Conservation (phyloP, 2,888 invertebrate genomes). For the Sminthurides aquaticus region DNA sequence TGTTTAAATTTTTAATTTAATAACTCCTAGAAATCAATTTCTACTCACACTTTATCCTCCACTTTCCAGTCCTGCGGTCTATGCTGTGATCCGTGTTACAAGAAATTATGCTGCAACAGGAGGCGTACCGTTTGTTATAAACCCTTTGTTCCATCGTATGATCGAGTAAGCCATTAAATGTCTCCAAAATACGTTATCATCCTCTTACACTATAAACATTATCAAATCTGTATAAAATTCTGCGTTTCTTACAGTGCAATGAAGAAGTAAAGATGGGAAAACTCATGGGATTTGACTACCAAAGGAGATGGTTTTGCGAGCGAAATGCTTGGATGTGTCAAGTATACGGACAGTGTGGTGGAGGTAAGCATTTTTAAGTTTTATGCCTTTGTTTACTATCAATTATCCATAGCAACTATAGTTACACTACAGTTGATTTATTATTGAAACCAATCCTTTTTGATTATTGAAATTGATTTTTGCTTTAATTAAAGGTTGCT, state of each 20-base stretch:
- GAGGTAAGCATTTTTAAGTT: slow-evolving; percentile 17
- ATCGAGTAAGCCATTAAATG: slow-evolving; percentile 12
- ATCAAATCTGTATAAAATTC: background rate
- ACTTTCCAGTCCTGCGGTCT: slow-evolving; percentile 11
- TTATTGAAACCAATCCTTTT: too few species aligned
- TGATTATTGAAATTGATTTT: too few species aligned
- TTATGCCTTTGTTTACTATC: too few species aligned
- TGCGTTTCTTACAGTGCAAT: slow-evolving; percentile 23
- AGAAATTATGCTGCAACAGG: slow-evolving; percentile 39
- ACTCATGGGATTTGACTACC: slow-evolving; percentile 41
- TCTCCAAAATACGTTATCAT: background rate
- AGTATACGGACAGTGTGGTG: slow-evolving; percentile 40
- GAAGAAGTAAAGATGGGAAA: slow-evolving; percentile 42
- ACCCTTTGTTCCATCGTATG: slow-evolving; percentile 25
- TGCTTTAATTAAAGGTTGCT: too few species aligned
- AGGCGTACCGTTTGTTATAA: slow-evolving; percentile 28
- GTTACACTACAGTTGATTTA: too few species aligned
- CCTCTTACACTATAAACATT: background rate
- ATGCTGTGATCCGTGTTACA: slow-evolving; percentile 36
- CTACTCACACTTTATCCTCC: background rate
- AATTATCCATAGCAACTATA: too few species aligned
- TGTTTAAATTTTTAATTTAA: too few species aligned
- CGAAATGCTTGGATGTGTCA: slow-evolving; percentile 42
- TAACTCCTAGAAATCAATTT: too few species aligned
- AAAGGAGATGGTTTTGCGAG: slow-evolving; percentile 43